Conservation (phyloP, 2,888 invertebrate genomes). For the Asteroscopus sphinx region DNA sequence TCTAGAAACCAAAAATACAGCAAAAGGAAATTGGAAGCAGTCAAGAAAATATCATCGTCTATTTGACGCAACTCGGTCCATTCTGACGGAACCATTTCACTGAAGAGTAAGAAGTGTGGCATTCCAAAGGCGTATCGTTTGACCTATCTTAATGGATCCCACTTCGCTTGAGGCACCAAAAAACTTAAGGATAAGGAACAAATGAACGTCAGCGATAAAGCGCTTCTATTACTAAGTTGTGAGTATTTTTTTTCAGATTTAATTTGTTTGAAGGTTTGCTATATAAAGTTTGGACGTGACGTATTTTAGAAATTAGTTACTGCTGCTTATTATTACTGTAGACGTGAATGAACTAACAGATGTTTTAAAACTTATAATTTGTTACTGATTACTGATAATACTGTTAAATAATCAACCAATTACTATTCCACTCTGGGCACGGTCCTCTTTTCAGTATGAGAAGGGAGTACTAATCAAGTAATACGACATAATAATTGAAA, state of each 20-base stretch:
- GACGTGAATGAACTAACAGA: background rate
- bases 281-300: conserved; percentile 45
- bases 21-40: conserved; percentile 52
- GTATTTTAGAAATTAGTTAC: conserved; percentile 23
- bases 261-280: conserved; percentile 44
- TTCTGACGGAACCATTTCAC: conserved; percentile 53
- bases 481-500: too few relatives aligned
- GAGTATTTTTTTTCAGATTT: conserved; percentile 37
- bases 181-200: conserved; percentile 68
- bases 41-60: conserved; percentile 48
- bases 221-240: conserved; percentile 52
- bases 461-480: too few relatives aligned
- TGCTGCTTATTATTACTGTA: conserved; percentile 17
- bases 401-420: too few relatives aligned
- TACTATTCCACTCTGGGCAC: too few relatives aligned
- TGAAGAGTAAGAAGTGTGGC: conserved; percentile 58
- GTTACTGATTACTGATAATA: too few relatives aligned
- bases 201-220: conserved; percentile 57
- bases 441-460: too few relatives aligned
- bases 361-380: background rate
- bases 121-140: conserved; percentile 72
- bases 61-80: conserved; percentile 48
- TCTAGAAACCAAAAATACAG: conserved; percentile 20
- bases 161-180: conserved; percentile 71
- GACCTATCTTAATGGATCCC: conserved; percentile 81